phyloP scores from a whole-genome alignment of 2,888 invertebrate genomes.

The Stenoptilia bipunctidactyla region DNA sequence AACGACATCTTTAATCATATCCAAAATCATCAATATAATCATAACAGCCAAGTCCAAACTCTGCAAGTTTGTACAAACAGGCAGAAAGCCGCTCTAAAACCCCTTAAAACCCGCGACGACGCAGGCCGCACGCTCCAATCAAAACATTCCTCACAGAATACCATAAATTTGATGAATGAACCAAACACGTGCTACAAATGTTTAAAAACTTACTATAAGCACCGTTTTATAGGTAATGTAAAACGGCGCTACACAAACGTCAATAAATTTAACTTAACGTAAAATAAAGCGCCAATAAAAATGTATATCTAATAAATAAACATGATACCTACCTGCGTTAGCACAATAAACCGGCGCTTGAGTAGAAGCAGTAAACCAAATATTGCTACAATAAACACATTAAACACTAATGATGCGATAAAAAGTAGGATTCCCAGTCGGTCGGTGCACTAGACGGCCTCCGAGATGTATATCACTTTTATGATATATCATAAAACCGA shows the following conservation, averaged over 20 bases:
- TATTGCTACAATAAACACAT: slow-evolving; percentile 69
- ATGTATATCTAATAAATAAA: slow-evolving; percentile 72
- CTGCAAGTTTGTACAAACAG: slow-evolving; percentile 13
- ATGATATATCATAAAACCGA: slow-evolving; percentile 56
- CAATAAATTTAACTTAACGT: slow-evolving; percentile 70
- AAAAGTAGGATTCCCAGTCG: slow-evolving; percentile 30
- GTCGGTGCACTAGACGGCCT: slow-evolving; percentile 25
- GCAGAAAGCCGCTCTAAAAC: slow-evolving; percentile 21
- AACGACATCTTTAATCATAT: not conserved
- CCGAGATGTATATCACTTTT: slow-evolving; percentile 59
- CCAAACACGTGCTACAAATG: slow-evolving; percentile 68
- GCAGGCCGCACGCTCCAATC: slow-evolving; percentile 40
- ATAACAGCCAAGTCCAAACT: not conserved
- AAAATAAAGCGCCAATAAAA: slow-evolving; percentile 70
- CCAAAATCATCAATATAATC: not conserved
- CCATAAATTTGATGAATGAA: slow-evolving; percentile 71
- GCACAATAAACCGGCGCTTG: slow-evolving; percentile 66
- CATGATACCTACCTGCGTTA: slow-evolving; percentile 68
- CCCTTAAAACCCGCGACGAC: slow-evolving; percentile 25
- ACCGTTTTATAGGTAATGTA: slow-evolving; percentile 70
- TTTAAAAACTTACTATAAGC: slow-evolving; percentile 66
- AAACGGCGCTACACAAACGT: slow-evolving; percentile 63
- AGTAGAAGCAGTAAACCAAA: slow-evolving; percentile 67
- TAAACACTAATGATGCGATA: slow-evolving; percentile 61
- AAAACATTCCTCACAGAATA: slow-evolving; percentile 63